Evolutionary conservation across 2,113 vertebrate species (phyloP).

Genomic region (Malurus alboscapulatus): DNA sequence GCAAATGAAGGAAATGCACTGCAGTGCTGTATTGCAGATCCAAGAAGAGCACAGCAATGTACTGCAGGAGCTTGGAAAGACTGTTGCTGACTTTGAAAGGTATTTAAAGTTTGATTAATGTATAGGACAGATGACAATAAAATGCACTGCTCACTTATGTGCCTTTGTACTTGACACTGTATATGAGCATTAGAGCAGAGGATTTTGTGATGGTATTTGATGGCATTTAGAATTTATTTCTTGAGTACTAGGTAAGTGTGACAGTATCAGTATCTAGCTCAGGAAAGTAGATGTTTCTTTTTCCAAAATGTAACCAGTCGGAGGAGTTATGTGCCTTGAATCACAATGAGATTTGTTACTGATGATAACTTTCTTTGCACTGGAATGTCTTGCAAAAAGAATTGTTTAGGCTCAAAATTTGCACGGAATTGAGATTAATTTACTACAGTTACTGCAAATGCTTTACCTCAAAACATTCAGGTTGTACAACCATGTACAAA

Average conservation of each 20-base stretch:
- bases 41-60: slow-evolving; percentile 70
- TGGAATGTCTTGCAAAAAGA: neutral
- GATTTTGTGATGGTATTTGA: neutral
- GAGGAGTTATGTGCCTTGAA: neutral
- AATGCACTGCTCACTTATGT: neutral
- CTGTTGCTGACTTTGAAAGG: slow-evolving; percentile 82
- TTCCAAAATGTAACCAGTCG: neutral
- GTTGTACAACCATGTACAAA: neutral
- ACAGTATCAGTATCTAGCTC: neutral
- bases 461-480: neutral
- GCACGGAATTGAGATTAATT: accelerated
- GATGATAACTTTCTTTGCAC: neutral
- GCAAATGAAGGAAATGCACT: slow-evolving; percentile 60
- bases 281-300: neutral
- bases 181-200: neutral
- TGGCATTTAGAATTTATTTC: neutral
- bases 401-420: neutral
- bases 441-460: neutral
- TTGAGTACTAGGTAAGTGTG: neutral
- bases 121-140: neutral
- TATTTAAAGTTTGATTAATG: slow-evolving; percentile 39
- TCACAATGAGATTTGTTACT: neutral
- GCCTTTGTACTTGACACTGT: neutral
- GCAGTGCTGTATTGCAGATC: slow-evolving; percentile 56
- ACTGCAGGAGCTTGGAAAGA: slow-evolving; percentile 67